A percentile compares a stretch with the other conserved stretches of the same genome.
Conservation (phyloP, 2,113 vertebrate genomes). For the Lontra canadensis region DNA sequence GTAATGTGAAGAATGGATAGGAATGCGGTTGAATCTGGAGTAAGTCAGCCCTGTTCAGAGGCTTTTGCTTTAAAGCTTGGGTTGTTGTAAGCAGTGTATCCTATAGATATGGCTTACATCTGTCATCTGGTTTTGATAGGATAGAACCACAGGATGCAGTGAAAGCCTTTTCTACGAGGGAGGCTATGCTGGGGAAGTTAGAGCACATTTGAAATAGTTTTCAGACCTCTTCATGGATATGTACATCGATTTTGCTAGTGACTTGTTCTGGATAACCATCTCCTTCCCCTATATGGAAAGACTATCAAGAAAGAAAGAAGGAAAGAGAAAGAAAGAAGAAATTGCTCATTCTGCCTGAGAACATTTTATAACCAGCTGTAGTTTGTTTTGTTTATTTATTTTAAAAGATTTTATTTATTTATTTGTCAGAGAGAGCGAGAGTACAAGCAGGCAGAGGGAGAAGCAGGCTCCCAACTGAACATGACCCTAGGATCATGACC, state of each 20-base stretch:
- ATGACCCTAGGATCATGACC: neutral
- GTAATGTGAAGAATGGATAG: neutral
- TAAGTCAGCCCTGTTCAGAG: neutral
- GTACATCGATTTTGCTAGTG: neutral
- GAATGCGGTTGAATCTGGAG: neutral
- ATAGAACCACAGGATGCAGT: neutral
- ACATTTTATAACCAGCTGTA: neutral
- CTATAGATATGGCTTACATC: neutral
- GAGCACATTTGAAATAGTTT: slow-evolving; percentile 13
- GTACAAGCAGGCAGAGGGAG: neutral
- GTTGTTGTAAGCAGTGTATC: neutral
- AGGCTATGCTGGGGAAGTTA: neutral
- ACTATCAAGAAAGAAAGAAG: neutral
- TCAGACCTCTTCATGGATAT: neutral
- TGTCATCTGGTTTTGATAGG: slow-evolving; percentile 6
- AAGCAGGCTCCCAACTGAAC: neutral
- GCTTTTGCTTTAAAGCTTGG: slow-evolving; percentile 6
- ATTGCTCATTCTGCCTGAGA: neutral
- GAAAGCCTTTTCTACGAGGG: neutral
- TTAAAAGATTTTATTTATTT: neutral
- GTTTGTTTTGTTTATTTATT: neutral
- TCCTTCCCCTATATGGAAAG: neutral
- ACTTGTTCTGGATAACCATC: neutral
- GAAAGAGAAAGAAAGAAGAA: neutral
- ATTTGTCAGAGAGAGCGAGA: neutral